Conservation (phyloP, 92 coral and sea anemone species). For the Zoanthus gigantus region DNA sequence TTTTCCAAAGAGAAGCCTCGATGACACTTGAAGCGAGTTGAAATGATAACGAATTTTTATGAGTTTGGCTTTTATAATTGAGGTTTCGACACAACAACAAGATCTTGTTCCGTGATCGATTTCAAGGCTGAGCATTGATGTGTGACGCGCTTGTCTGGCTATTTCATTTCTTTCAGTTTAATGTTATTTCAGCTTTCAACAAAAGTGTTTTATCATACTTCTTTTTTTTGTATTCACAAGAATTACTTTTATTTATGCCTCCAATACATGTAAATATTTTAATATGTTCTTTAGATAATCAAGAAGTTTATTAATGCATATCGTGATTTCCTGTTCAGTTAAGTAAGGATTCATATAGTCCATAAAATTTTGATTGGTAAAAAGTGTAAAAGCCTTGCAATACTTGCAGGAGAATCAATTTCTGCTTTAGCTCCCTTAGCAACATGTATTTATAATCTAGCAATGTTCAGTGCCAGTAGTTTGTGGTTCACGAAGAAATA, state of each 20-base stretch:
- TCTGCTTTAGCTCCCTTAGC: conserved; percentile 21
- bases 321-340: not conserved
- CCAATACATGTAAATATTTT: not conserved
- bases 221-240: conserved; percentile 5
- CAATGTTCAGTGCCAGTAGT: conserved; percentile 1
- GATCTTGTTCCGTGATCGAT: conserved; percentile 46
- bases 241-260: not conserved
- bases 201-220: conserved; percentile 7
- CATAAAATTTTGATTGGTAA: conserved; percentile 27
- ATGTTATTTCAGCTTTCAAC: conserved; percentile 24
- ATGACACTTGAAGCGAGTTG: conserved; percentile 33
- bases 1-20: conserved; percentile 20
- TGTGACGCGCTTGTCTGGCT: conserved; percentile 43
- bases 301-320: not conserved
- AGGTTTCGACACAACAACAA: conserved; percentile 22
- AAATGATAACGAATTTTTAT: conserved; percentile 28
- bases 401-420: conserved; percentile 4
- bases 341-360: not conserved
- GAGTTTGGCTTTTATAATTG: conserved; percentile 16
- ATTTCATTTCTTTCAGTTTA: conserved; percentile 6
- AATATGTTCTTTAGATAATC: not conserved
- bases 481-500: conserved; percentile 7
- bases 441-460: conserved; percentile 14
- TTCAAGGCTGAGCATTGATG: conserved; percentile 30
- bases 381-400: not conserved